Percentiles rank a stretch among this genome's conserved stretches.
Evolutionary conservation across 2,888 invertebrate genomes (phyloP).

Genomic region (Acanthococcus lagerstroemiae): DNA sequence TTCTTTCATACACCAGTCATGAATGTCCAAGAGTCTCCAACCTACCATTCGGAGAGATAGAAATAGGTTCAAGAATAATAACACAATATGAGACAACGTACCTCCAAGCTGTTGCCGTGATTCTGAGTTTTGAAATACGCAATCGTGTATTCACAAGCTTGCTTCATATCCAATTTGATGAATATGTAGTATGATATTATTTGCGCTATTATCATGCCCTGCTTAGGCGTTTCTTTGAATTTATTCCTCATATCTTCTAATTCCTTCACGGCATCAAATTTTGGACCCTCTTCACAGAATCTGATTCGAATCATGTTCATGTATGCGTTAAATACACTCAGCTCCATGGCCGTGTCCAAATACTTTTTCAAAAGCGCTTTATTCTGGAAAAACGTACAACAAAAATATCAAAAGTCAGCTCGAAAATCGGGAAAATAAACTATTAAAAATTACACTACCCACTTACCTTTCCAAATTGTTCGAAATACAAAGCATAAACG

Average conservation of each 20-base stretch:
- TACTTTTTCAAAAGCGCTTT: not conserved
- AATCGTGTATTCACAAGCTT: not conserved
- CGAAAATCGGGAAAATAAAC: not conserved
- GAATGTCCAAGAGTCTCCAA: too few relatives aligned
- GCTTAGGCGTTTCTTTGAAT: not conserved
- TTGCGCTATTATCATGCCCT: not conserved
- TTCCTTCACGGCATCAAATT: not conserved
- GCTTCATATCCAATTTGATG: not conserved
- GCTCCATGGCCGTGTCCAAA: not conserved
- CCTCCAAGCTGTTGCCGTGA: not conserved
- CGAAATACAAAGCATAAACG: not conserved
- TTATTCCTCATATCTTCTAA: not conserved
- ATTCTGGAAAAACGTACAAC: not conserved
- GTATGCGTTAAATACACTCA: not conserved
- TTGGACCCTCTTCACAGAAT: not conserved
- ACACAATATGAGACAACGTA: not conserved
- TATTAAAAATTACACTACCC: not conserved
- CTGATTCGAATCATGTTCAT: not conserved
- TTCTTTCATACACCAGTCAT: too few relatives aligned
- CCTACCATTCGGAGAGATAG: too few relatives aligned
- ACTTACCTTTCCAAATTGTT: not conserved
- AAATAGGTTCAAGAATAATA: too few relatives aligned
- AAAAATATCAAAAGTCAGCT: too few relatives aligned
- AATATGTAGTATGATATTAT: conserved; percentile 3
- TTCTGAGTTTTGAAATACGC: not conserved